phyloP scores from a whole-genome alignment of 2,113 vertebrate species.

The Cacatua alba region DNA sequence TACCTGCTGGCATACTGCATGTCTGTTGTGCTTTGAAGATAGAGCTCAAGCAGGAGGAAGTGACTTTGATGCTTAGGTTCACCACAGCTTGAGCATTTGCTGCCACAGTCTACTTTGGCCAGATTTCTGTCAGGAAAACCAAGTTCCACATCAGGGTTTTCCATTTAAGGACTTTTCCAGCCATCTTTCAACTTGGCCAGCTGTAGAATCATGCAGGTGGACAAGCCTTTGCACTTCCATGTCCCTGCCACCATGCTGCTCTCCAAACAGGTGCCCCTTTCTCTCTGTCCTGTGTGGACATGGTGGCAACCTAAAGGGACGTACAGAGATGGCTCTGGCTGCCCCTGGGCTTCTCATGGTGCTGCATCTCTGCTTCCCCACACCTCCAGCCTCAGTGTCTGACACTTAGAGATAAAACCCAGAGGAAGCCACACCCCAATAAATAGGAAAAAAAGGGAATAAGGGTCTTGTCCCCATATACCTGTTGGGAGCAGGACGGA shows the following conservation, averaged over 20 bases:
- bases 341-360: background rate
- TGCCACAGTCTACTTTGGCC: background rate
- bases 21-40: background rate
- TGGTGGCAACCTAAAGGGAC: background rate
- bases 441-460: background rate
- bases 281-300: background rate
- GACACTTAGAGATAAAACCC: background rate
- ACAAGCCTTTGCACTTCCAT: background rate
- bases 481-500: background rate
- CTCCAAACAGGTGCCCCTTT: background rate
- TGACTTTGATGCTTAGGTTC: background rate
- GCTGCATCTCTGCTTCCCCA: background rate
- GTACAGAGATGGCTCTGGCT: background rate
- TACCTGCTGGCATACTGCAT: background rate
- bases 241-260: fast-evolving
- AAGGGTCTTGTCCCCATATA: background rate
- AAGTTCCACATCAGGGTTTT: conserved; percentile 3
- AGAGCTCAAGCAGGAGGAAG: background rate
- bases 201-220: background rate
- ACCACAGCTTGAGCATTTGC: background rate
- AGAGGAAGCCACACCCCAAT: background rate
- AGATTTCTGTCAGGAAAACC: background rate
- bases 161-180: conserved; percentile 7
- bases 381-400: background rate
- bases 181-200: background rate